Evolutionary conservation across 2,888 invertebrate genomes (phyloP), one percentile per base, ranked within the genome.

Genomic region (Campoplex nolae): DNA sequence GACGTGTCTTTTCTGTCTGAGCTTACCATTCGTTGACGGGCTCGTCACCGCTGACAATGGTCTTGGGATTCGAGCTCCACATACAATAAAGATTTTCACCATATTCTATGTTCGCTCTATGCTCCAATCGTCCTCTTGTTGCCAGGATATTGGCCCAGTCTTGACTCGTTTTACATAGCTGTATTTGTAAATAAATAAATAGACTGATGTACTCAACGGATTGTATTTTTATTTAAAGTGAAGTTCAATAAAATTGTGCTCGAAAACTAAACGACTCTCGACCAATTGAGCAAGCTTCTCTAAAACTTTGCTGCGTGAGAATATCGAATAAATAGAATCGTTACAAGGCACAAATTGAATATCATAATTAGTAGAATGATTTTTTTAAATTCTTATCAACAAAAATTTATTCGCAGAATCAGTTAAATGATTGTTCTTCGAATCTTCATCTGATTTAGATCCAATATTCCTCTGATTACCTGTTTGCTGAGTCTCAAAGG

Each of bases 1-100:
- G 3, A 48, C 16, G 48, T 13, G 48, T 3, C 7, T 18, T 51
- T 7, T 18, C 16, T 51, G 51, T 18, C 18, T 16, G 94, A 42
- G 92, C 92, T 91, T 97, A 98, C 98, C 98, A 98, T 90, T 96
- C 96, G 62, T 97, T 96, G 0, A 98, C 98, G 0, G 98, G 97
- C 87, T 96, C 96, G 54, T 95, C 95, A 0, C 97, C 98, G 38
- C 95, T 95, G 0, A 97, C 96, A 9, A 94, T 94, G 75, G 96
- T 96, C 89, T 96, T 96, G 0, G 97, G 96, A 93, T 97, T 96
- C 1, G 96, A 96, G 68, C 97, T 97, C 95, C 97, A 97, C 90
- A 97, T 96, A 92, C 96, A 97, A 93, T 97, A 98, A 84, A 98
- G 96, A 92, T 98, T 98, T 93, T 98, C 98, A 0, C 98, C 98